A percentile compares a stretch with the other conserved stretches of the same genome.
These are phyloP conservation scores for Drosophila colorata DNA, from an alignment of 2,888 invertebrate species.

Conservation along the genomic window DNA sequence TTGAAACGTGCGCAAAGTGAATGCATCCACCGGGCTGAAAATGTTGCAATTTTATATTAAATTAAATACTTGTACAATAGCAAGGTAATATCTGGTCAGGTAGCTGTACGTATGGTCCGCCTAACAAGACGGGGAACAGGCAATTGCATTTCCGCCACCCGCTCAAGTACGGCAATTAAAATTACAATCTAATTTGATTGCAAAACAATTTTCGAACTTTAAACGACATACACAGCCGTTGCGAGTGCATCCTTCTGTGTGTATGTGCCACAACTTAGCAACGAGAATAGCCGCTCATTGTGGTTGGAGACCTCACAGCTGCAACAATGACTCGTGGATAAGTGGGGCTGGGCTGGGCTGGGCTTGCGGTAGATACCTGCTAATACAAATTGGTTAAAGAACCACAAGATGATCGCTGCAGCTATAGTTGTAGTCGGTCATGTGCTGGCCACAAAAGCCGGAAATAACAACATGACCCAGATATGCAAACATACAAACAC, in stretches of 20 bases:
- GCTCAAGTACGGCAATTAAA: conserved; percentile 59
- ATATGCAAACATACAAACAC: conserved; percentile 45
- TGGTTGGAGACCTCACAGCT: conserved; percentile 35
- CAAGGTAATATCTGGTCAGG: conserved; percentile 22
- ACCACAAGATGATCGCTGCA: conserved; percentile 65
- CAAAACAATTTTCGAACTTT: conserved; percentile 71
- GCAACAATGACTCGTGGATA: neutral
- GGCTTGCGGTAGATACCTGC: conserved; percentile 31
- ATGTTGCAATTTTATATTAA: conserved; percentile 32
- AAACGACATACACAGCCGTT: conserved; percentile 49
- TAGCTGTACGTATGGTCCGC: neutral
- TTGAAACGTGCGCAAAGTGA: conserved; percentile 22
- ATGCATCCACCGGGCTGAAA: conserved; percentile 14
- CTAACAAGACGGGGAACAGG: neutral
- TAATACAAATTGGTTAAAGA: conserved; percentile 67
- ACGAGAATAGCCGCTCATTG: conserved; percentile 63
- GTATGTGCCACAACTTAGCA: conserved; percentile 50
- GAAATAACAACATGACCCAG: conserved; percentile 76
- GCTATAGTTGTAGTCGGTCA: conserved; percentile 29
- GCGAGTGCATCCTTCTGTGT: neutral
- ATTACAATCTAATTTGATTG: conserved; percentile 76
- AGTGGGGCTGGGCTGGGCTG: neutral
- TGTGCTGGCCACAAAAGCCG: conserved; percentile 72
- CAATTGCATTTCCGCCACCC: conserved; percentile 27
- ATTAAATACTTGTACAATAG: conserved; percentile 30